Percentiles rank a stretch among this genome's conserved stretches.
These are phyloP conservation scores for Ochropacha duplaris DNA, from an alignment of 2,888 invertebrate species.

Conservation along the genomic window DNA sequence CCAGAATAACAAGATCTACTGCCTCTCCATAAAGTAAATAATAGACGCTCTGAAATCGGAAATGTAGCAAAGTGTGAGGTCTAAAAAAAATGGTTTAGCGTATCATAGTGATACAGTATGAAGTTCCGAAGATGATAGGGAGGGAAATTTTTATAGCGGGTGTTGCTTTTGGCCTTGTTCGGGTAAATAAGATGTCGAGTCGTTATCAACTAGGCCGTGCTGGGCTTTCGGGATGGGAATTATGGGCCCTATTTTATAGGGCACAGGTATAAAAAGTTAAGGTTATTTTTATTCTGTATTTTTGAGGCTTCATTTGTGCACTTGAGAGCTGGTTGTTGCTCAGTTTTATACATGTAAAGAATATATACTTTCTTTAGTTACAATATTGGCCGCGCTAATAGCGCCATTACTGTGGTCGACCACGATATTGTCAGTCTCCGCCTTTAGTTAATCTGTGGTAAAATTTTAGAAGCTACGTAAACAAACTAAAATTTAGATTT, in stretches of 20 bases:
- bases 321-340: too few relatives aligned
- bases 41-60: background rate
- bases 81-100: slow-evolving; percentile 13
- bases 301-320: background rate
- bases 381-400: too few relatives aligned
- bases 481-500: too few relatives aligned
- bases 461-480: too few relatives aligned
- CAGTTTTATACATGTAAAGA: too few relatives aligned
- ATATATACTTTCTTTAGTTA: too few relatives aligned
- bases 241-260: background rate
- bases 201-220: background rate
- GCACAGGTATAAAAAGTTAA: background rate
- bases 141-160: slow-evolving; percentile 25
- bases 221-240: background rate
- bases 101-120: slow-evolving; percentile 7
- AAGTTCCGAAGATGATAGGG: slow-evolving; percentile 1
- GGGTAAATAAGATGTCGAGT: slow-evolving; percentile 17
- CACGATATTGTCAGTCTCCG: too few relatives aligned
- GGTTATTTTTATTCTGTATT: background rate
- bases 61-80: slow-evolving; percentile 6
- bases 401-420: too few relatives aligned
- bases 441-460: too few relatives aligned
- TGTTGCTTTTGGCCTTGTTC: slow-evolving; percentile 22
- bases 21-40: too few relatives aligned
- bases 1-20: slow-evolving; percentile 19